Evolutionary conservation across 2,797 vertebrate genomes (phyloP), one percentile per base, ranked within the genome.

Genomic region (Esox lucius): DNA sequence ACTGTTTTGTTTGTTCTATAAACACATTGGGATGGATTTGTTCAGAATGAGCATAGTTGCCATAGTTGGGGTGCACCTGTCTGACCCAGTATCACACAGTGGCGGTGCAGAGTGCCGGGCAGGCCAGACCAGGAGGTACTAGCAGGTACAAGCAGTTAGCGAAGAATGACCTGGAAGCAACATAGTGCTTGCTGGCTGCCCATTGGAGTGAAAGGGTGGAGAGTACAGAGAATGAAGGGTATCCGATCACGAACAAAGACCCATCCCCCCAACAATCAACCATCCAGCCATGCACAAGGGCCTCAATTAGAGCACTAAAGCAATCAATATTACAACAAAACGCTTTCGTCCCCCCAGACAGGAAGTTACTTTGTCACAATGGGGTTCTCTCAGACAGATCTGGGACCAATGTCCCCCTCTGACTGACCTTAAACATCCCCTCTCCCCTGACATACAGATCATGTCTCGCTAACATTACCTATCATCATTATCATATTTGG

Each of bases 241-340:
- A 61, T 46, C 19, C 11, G 39, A 24, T 68, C 64, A 22, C 16
- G 31, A 12, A 68, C 70, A 19, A 26, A 5, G 28, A 12, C 70
- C 69, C 73, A 12, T 53, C 78, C 81, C 83, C 51, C 71, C 49
- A 59, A 68, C 42, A 67, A 49, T 80, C 75, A 71, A 61, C 72
- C 78, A 78, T 77, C 79, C 83, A 88, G 13, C 80, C 78, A 59
- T 31, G 70, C 75, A 77, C 75, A 64, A 68, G 64, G 59, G 70
- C 76, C 84, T 84, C 85, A 86, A 80, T 88, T 81, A 86, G 82
- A 78, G 70, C 84, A 86, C 79, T 81, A 83, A 87, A 89, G 84
- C 84, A 84, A 89, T 92, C 92, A 86, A 89, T 93, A 90, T 61
- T 83, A 12, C 19, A 67, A 78, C 76, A 62, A 61, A 83, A 81